These are phyloP conservation scores for Physocephala rufipes DNA, from an alignment of 2,888 invertebrate species.

Conservation along the genomic window DNA sequence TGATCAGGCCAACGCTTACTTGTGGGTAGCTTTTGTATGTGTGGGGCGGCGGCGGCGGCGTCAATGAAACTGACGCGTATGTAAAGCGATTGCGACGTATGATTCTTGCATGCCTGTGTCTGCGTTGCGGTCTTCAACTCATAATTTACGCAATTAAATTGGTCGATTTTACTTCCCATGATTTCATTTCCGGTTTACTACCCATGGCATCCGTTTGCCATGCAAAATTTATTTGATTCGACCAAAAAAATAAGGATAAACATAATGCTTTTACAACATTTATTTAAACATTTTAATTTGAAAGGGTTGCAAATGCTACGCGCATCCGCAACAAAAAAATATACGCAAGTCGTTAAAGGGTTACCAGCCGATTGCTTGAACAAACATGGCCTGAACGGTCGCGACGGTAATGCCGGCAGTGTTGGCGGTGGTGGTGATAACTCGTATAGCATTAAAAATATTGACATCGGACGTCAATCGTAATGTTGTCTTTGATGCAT, in stretches of 20 bases:
- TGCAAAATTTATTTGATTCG: slow-evolving; percentile 26
- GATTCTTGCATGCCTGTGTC: slow-evolving; percentile 12
- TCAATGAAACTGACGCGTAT: slow-evolving; percentile 66
- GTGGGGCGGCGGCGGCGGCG: slow-evolving; percentile 43
- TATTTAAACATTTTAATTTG: neutral
- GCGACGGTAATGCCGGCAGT: neutral
- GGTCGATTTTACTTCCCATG: slow-evolving; percentile 48
- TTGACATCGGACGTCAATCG: slow-evolving; percentile 26
- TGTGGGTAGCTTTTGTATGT: neutral
- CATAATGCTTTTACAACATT: neutral
- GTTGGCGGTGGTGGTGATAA: neutral
- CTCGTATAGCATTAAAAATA: slow-evolving; percentile 12
- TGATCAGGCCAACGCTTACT: neutral
- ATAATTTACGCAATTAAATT: slow-evolving; percentile 6
- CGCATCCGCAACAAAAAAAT: slow-evolving; percentile 42
- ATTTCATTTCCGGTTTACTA: slow-evolving; percentile 59
- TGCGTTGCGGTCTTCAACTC: slow-evolving; percentile 32
- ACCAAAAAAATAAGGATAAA: neutral
- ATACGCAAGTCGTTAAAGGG: slow-evolving; percentile 8
- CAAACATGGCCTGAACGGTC: slow-evolving; percentile 1
- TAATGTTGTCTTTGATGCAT: slow-evolving; percentile 26
- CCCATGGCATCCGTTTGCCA: slow-evolving; percentile 15
- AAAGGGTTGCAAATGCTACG: slow-evolving; percentile 50
- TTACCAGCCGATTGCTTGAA: slow-evolving; percentile 13
- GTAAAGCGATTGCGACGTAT: slow-evolving; percentile 57